Evolutionary conservation across 2,888 invertebrate genomes (phyloP).

Genomic region (Sipha maydis): DNA sequence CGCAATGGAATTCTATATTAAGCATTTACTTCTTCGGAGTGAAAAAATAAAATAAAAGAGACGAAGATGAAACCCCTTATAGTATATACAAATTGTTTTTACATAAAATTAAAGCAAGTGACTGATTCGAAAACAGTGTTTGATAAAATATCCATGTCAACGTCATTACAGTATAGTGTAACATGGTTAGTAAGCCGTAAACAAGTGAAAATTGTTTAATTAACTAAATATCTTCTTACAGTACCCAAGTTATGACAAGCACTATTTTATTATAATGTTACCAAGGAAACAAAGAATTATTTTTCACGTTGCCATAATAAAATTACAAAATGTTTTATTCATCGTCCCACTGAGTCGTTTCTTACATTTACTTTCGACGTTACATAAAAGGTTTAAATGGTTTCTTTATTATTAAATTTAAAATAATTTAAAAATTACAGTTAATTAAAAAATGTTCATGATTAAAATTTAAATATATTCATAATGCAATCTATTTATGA

Average conservation of each 20-base stretch:
- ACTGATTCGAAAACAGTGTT: constrained; percentile 22
- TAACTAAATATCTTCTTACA: constrained; percentile 44
- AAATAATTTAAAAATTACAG: constrained; percentile 31
- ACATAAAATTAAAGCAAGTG: constrained; percentile 17
- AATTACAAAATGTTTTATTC: constrained; percentile 57
- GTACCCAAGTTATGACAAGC: constrained; percentile 20
- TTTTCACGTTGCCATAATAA: constrained; percentile 35
- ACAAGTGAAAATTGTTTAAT: constrained; percentile 47
- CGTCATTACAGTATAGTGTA: background rate
- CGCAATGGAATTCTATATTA: background rate
- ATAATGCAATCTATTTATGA: background rate
- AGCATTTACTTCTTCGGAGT: background rate
- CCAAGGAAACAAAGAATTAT: constrained; percentile 52
- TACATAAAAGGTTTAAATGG: constrained; percentile 39
- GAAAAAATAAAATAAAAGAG: background rate
- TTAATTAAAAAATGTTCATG: constrained; percentile 31
- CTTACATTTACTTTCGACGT: constrained; percentile 39
- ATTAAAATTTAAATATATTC: constrained; percentile 25
- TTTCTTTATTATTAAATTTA: constrained; percentile 44
- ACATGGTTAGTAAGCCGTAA: constrained; percentile 31
- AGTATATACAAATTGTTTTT: background rate
- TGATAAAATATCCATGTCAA: constrained; percentile 29
- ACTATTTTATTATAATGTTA: constrained; percentile 42
- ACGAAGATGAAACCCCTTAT: too few relatives aligned
- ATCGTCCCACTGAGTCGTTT: constrained; percentile 35